These are phyloP conservation scores for Sterrhoptilus dennistouni DNA, from an alignment of 2,113 vertebrate genomes.

Conservation along the genomic window DNA sequence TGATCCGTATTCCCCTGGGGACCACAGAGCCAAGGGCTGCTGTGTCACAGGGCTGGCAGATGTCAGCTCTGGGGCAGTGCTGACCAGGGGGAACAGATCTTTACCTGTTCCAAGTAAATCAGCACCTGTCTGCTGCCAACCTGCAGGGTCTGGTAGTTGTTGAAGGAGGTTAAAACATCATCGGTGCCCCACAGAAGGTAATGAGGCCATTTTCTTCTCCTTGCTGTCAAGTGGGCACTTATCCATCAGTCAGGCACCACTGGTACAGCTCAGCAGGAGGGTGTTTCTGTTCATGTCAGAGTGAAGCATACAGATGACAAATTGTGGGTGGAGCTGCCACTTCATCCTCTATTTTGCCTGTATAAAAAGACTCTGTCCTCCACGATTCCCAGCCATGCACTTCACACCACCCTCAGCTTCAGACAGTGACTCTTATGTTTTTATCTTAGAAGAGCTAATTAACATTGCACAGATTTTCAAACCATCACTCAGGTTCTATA, in stretches of 20 bases:
- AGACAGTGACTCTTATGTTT: not conserved
- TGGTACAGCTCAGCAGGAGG: not conserved
- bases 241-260: rapidly evolving
- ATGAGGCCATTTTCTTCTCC: not conserved
- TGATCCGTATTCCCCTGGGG: not conserved
- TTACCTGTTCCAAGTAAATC: not conserved
- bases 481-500: not conserved
- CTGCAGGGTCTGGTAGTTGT: not conserved
- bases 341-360: not conserved
- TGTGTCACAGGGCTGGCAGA: not conserved
- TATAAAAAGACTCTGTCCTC: not conserved
- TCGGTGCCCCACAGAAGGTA: not conserved
- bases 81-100: not conserved
- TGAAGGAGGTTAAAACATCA: not conserved
- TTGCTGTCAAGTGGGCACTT: not conserved
- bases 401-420: not conserved
- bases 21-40: not conserved
- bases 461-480: not conserved
- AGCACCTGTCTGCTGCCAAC: not conserved
- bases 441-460: not conserved
- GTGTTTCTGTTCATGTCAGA: not conserved
- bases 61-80: not conserved
- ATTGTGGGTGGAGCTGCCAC: not conserved
- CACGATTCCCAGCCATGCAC: not conserved
- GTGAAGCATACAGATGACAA: not conserved